These are phyloP conservation scores for Anas flavirostris DNA, from an alignment of 2,797 vertebrate genomes.

Conservation along the genomic window DNA sequence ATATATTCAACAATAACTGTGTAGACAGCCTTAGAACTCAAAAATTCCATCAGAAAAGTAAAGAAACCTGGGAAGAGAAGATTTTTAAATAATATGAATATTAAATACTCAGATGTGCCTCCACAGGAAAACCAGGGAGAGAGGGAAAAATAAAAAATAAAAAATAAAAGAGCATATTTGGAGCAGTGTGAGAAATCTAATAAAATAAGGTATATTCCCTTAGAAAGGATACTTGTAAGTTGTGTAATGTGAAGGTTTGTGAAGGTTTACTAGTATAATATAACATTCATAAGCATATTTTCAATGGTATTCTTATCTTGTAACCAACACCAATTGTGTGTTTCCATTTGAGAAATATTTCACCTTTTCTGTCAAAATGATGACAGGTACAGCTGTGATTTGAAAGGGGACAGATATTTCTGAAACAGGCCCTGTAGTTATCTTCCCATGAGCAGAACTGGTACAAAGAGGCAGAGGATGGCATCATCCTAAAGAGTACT, in stretches of 20 bases:
- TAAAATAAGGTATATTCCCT: not conserved
- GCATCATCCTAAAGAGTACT: not conserved
- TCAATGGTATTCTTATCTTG: not conserved
- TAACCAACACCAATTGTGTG: not conserved
- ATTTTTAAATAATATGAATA: not conserved
- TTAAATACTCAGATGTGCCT: not conserved
- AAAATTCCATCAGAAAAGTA: not conserved
- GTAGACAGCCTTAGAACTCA: not conserved
- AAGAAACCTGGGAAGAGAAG: not conserved
- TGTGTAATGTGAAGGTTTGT: not conserved
- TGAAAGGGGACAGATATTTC: not conserved
- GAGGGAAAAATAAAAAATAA: not conserved
- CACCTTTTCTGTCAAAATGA: slow-evolving; percentile 14
- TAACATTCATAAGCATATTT: not conserved
- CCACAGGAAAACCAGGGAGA: not conserved
- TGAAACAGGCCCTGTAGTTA: not conserved
- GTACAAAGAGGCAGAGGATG: not conserved
- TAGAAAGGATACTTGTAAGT: not conserved
- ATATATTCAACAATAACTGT: not conserved
- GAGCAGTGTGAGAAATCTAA: not conserved
- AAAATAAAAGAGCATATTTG: not conserved
- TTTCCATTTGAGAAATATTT: slow-evolving; percentile 9
- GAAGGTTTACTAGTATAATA: not conserved
- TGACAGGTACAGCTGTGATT: not conserved
- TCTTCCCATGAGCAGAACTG: not conserved